Base-by-base conservation (phyloP, 2,888 invertebrate genomes). In the Trichopria drosophilae region DNA sequence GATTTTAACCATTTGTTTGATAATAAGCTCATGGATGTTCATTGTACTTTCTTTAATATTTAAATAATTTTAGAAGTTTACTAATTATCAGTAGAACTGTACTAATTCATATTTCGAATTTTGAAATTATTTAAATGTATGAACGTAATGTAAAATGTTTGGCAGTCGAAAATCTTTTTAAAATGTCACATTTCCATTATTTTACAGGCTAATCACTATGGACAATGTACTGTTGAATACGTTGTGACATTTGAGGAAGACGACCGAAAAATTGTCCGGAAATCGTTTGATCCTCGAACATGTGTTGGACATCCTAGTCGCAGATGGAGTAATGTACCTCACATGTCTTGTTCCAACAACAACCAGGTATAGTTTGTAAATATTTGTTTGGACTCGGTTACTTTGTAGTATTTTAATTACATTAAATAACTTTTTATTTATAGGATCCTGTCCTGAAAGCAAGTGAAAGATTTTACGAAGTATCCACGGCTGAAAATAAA, bases 371-470 rank as follows among this genome's bases (percentile, higher is more conserved):
- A n/a, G n/a, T n/a, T n/a, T n/a, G n/a, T n/a, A n/a, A 29, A 35
- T 35, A 47, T 5, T 36, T 51, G 24, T 44, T 35, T 31, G 37
- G n/a, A n/a, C n/a, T n/a, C n/a, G 42, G 22, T 44, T 28, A 16
- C 28, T 19, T 15, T 20, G n/a, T 46, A 18, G 28, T 48, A n/a
- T 18, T 18, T 22, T 4, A 22, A 32, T 18, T 43, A 20, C n/a
- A 12, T 20, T 20, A 7, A 18, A 28, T 18, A 29, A 29, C 39
- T 23, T 29, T 45, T 19, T 15, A 5, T 50, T 65, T 66, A 28
- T 53, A 77, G 77, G 72, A 73, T 59, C 73, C 76, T 20, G 61
- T 74, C 39, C 60, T 75, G 44, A 73, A 74, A 54, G 72, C 76
- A n/a, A 76, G 76, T 51, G 76, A 77, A 59, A 67, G 77, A 57